Evolutionary conservation across 2,888 invertebrate genomes (phyloP).

Genomic region (Thymelicus acteon): DNA sequence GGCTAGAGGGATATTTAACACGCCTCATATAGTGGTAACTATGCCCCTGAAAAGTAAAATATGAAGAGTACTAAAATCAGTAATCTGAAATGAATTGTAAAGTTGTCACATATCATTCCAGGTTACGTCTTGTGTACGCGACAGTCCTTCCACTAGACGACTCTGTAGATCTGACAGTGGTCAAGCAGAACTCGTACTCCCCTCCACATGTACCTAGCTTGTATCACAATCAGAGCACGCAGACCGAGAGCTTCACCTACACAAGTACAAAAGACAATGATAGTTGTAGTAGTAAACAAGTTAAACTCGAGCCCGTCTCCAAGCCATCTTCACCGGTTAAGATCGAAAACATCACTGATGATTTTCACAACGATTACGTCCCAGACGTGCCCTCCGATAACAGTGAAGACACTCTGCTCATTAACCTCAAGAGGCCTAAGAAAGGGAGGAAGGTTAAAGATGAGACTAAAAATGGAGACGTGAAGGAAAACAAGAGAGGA

Average conservation of each 20-base stretch:
- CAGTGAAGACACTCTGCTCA: slow-evolving; percentile 66
- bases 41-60: too few relatives aligned
- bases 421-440: slow-evolving; percentile 63
- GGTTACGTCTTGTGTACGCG: slow-evolving; percentile 42
- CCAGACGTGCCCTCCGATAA: slow-evolving; percentile 58
- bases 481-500: slow-evolving; percentile 41
- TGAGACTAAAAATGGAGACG: slow-evolving; percentile 39
- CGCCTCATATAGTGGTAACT: background rate
- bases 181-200: slow-evolving; percentile 52
- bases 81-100: background rate
- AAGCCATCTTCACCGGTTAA: slow-evolving; percentile 53
- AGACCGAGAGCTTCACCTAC: slow-evolving; percentile 14
- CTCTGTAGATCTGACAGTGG: slow-evolving; percentile 58
- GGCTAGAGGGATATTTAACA: too few relatives aligned
- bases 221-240: slow-evolving; percentile 25
- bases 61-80: too few relatives aligned
- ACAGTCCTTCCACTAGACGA: slow-evolving; percentile 43
- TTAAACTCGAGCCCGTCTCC: slow-evolving; percentile 62
- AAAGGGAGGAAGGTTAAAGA: slow-evolving; percentile 45
- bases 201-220: slow-evolving; percentile 41
- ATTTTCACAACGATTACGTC: slow-evolving; percentile 49
- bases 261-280: slow-evolving; percentile 12
- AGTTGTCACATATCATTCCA: slow-evolving; percentile 49
- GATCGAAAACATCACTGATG: slow-evolving; percentile 49
- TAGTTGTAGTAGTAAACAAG: slow-evolving; percentile 38